Base-by-base conservation (phyloP, 2,797 vertebrate genomes). In the Hipposideros larvatus region DNA sequence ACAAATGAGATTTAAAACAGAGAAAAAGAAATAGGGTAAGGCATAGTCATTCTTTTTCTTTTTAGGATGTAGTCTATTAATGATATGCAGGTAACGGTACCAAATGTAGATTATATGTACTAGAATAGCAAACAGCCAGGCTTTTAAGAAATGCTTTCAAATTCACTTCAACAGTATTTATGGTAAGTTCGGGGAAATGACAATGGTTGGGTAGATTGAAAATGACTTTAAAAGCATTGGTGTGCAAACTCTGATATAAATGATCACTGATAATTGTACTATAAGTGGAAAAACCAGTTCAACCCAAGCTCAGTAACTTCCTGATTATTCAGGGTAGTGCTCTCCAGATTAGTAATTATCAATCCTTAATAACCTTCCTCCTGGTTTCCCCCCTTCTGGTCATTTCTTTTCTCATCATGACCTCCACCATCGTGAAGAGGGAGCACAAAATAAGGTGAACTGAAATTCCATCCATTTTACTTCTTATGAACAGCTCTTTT, bases 121-220 rank as follows among this genome's bases (percentile, higher is more conserved):
- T 43, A 83, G 11, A 87, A 85, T 15, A 96, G n/a, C 71, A 95
- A 48, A 83, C 5, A 87, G 4, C 16, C 37, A 85, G 41, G 22
- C 48, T 87, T 93, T 93, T 83, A 90, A 55, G 34, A 87, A 93
- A 90, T 86, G 53, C 37, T 87, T 88, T 89, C 63, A 89, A 84
- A 92, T 79, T 59, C 26, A 91, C 55, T 84, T 57, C 10, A 31
- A 77, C 31, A 59, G 46, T n/a, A 79, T 85, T 79, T 46, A 77
- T 43, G 13, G 57, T 66, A 85, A 78, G 10, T 85, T 90, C 84
- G 73, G 65, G 48, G n/a, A 92, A 94, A 88, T 48, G 26, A 48
- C 22, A 85, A 65, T 24, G 4, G 13, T 34, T 78, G 48, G 5
- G 84, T 43, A 63, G 46, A 84, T 43, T 71, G 48, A 66, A 91